Base-by-base conservation (phyloP, 1,140 invertebrate genomes). In the Platyura marginata region DNA sequence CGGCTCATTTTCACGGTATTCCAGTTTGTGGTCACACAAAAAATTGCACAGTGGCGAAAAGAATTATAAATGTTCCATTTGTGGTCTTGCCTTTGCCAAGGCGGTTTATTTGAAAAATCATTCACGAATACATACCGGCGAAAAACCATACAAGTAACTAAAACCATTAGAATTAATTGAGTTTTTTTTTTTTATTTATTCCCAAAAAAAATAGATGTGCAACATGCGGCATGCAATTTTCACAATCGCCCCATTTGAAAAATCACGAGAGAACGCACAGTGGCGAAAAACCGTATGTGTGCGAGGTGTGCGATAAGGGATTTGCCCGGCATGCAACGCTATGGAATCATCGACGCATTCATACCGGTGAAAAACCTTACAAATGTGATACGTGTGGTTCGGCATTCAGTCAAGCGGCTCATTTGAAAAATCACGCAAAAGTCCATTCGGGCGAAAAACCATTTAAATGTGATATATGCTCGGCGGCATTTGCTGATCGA, bases 211-310 rank as follows among this genome's bases (percentile, higher is more conserved):
- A 21, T 47, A 71, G 69, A 60, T 88, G 85, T 65, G 75, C 76
- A 51, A 81, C 84, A 21, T 89, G 85, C 57, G 83, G 81, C 34
- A 86, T 87, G 79, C 79, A 85, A 55, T 89, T 89, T 55, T 83
- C 80, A 3, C 82, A 87, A 52, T 84, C 81, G 46, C 86, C 89
- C 15, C 83, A 93, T 68, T 66, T 95, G 19, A 91, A 90, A 52
- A 86, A 92, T 55, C 91, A 94, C 52, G 87, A 91, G 55, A 70
- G 86, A 52, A 90, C 89, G 43, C 89, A 94, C 59, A 90, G 85
- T 22, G 79, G 77, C 5, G 88, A 92, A 58, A 72, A 86, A 47
- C 87, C 87, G 1, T 92, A 90, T 64, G 82, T 88, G 41, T 93
- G 89, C 62, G 83, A 88, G 51, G 80, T 88, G 9, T 93, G 89